A percentile compares a stretch with the other conserved stretches of the same genome.
Evolutionary conservation across 1,140 invertebrate genomes (phyloP).

Genomic region (Cyclargus thomasi): DNA sequence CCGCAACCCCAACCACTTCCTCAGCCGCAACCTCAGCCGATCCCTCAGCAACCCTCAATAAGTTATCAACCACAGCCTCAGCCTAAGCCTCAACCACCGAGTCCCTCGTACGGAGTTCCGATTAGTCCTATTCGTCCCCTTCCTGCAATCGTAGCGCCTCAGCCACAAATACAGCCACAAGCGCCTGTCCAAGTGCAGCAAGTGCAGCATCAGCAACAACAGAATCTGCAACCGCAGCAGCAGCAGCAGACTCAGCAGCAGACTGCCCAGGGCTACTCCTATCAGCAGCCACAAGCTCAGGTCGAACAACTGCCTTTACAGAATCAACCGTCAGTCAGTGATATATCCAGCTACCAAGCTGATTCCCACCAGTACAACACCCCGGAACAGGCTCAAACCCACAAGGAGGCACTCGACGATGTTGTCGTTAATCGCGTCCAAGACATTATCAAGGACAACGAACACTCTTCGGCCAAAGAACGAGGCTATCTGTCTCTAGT

Average conservation of each 20-base stretch:
- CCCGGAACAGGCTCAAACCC: conserved; percentile 32
- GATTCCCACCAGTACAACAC: conserved; percentile 48
- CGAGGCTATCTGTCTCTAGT: conserved; percentile 54
- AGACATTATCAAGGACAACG: conserved; percentile 55
- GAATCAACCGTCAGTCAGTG: conserved; percentile 31
- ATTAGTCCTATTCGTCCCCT: conserved; percentile 22
- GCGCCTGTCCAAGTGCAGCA: conserved; percentile 27
- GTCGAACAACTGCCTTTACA: conserved; percentile 32
- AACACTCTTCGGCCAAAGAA: conserved; percentile 50
- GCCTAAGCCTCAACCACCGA: conserved; percentile 27
- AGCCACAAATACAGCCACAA: conserved; percentile 24
- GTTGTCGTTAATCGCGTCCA: conserved; percentile 48
- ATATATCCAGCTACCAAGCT: conserved; percentile 46
- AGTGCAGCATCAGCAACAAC: conserved; percentile 24
- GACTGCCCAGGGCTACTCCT: conserved; percentile 32
- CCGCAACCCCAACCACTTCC: conserved; percentile 25
- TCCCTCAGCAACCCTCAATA: neutral
- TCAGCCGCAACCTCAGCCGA: conserved; percentile 26
- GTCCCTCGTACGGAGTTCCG: conserved; percentile 17
- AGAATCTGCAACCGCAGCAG: conserved; percentile 12
- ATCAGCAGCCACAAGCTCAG: conserved; percentile 33
- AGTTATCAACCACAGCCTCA: conserved; percentile 24
- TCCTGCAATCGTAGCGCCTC: conserved; percentile 23
- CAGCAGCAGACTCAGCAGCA: neutral
- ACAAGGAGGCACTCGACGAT: conserved; percentile 53